Percentiles rank a stretch among this genome's conserved stretches.
phyloP scores from a whole-genome alignment of 2,113 vertebrate genomes.

The Progne subis region DNA sequence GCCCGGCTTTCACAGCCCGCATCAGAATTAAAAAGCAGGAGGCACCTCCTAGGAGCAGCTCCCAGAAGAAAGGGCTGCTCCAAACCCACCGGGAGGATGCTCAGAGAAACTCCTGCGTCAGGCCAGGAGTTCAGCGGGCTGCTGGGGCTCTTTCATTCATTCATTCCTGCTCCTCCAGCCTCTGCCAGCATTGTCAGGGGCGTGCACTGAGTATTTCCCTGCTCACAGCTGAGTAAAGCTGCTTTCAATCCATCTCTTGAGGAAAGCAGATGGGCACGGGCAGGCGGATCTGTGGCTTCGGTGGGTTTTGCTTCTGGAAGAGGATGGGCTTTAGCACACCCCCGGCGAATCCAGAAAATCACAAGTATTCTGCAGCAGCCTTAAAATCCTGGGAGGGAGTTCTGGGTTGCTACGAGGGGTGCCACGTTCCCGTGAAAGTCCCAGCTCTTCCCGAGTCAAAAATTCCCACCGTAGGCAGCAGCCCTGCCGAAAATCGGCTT shows the following conservation, averaged over 20 bases:
- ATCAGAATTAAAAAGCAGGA: neutral
- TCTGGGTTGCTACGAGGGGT: neutral
- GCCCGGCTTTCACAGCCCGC: neutral
- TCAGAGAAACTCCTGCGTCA: neutral
- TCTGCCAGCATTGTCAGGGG: neutral
- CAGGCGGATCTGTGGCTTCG: neutral
- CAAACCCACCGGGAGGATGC: neutral
- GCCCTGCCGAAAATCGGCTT: neutral
- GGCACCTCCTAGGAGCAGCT: neutral
- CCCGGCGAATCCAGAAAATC: neutral
- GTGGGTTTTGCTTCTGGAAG: neutral
- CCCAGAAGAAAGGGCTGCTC: neutral
- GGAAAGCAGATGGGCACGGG: neutral
- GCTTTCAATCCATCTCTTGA: neutral
- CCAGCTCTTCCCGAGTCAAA: neutral
- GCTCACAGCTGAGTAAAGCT: neutral
- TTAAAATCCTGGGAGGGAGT: slow-evolving; percentile 2
- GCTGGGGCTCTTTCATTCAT: neutral
- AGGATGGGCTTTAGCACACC: neutral
- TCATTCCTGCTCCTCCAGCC: neutral
- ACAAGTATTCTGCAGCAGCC: neutral
- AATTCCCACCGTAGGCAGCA: neutral
- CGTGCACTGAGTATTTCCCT: neutral
- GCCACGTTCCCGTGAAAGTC: neutral
- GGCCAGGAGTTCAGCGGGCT: neutral